phyloP scores from a whole-genome alignment of 2,113 vertebrate species.

The Synodontis membranacea region DNA sequence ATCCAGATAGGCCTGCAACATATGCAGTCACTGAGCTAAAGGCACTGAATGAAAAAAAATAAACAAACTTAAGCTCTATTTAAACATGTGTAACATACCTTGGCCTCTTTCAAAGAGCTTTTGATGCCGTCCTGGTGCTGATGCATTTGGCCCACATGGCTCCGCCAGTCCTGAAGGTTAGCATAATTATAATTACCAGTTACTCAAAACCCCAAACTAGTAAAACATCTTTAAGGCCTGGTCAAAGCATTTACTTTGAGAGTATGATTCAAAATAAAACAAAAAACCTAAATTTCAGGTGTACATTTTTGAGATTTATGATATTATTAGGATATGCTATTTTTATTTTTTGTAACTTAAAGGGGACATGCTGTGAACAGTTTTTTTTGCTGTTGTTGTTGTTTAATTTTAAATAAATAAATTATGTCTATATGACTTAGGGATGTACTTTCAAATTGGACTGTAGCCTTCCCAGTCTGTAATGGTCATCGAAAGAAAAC shows the following conservation, averaged over 20 bases:
- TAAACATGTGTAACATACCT: slow-evolving; percentile 67
- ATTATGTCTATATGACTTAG: too few relatives aligned
- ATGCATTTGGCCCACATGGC: slow-evolving; percentile 96
- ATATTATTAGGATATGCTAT: too few relatives aligned
- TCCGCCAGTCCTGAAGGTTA: slow-evolving; percentile 89
- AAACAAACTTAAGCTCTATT: background rate
- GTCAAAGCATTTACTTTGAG: background rate
- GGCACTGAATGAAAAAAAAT: background rate
- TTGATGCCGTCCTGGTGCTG: slow-evolving; percentile 90
- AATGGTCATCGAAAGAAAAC: too few relatives aligned
- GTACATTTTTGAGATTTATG: too few relatives aligned
- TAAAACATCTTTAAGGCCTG: background rate
- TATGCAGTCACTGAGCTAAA: background rate
- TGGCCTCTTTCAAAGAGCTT: slow-evolving; percentile 86
- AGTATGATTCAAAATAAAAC: background rate
- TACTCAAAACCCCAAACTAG: background rate
- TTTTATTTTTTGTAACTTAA: too few relatives aligned
- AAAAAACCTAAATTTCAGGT: too few relatives aligned
- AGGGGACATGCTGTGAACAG: too few relatives aligned
- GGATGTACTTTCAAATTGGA: too few relatives aligned
- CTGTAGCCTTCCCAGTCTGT: too few relatives aligned
- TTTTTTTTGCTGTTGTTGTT: too few relatives aligned
- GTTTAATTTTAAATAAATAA: too few relatives aligned
- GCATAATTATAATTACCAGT: background rate
- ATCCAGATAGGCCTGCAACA: slow-evolving; percentile 83